These are phyloP conservation scores for Dysmachus trigonus DNA, from an alignment of 2,888 invertebrate genomes.

Conservation along the genomic window DNA sequence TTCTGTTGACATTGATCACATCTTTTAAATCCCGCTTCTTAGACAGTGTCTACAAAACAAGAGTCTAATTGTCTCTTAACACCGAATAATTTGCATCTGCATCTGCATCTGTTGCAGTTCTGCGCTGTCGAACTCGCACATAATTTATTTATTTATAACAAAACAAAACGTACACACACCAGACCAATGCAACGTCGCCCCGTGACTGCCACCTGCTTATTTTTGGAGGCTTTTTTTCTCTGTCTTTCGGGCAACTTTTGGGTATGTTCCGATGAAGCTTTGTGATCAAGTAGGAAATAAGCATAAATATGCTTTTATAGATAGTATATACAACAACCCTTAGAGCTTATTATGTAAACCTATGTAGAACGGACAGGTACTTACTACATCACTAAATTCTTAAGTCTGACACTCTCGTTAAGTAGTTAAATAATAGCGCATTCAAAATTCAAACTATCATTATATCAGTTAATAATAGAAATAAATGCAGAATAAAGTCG, in stretches of 20 bases:
- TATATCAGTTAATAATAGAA: too few relatives aligned
- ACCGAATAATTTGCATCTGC: too few relatives aligned
- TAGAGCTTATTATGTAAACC: not conserved
- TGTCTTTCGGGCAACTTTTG: not conserved
- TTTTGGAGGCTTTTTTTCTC: not conserved
- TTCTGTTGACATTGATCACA: too few relatives aligned
- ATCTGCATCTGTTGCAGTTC: not conserved
- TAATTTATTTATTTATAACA: not conserved
- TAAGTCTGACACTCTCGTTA: too few relatives aligned
- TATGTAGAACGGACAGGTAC: too few relatives aligned
- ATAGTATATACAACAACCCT: not conserved
- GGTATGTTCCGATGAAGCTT: not conserved
- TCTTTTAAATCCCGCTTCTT: not conserved
- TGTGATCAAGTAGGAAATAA: not conserved
- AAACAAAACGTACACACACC: not conserved
- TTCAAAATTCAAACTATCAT: too few relatives aligned
- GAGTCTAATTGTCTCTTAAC: not conserved
- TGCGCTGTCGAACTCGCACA: not conserved
- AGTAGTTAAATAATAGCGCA: too few relatives aligned
- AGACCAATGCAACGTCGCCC: not conserved
- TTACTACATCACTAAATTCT: too few relatives aligned
- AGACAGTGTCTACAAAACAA: not conserved
- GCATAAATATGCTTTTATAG: not conserved
- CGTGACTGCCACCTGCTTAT: not conserved
- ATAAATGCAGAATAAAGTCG: too few relatives aligned